Conservation (phyloP, 2,888 invertebrate species). For the Beris chalybata region DNA sequence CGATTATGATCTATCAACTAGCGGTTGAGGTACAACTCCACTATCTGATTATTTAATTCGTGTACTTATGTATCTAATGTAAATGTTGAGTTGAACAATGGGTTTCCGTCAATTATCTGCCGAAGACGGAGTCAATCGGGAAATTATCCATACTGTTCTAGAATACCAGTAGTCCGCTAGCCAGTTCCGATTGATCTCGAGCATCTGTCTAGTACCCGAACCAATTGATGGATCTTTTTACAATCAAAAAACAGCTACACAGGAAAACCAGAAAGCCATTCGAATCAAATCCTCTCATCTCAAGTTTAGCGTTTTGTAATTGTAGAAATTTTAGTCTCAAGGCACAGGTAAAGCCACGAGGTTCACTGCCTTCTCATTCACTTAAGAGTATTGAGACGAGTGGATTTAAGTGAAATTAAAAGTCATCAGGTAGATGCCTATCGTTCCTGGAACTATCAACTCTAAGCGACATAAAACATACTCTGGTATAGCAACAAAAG, state of each 20-base stretch:
- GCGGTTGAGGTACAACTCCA: no score
- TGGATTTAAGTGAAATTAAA: constrained; percentile 26
- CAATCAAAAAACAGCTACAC: constrained; percentile 8
- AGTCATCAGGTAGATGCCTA: constrained; percentile 30
- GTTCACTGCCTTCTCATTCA: constrained; percentile 22
- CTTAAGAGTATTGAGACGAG: constrained; percentile 11
- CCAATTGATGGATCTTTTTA: constrained; percentile 2
- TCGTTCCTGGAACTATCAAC: constrained; percentile 29
- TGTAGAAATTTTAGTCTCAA: constrained; percentile 12
- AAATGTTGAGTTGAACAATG: no score
- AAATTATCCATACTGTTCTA: constrained; percentile 12
- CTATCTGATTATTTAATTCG: no score
- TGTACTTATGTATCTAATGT: no score
- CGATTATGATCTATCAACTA: no score
- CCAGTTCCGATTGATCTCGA: constrained; percentile 24
- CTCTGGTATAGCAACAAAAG: no score
- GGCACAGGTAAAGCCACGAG: no score
- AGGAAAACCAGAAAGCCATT: constrained; percentile 24
- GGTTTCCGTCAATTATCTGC: constrained; percentile 13
- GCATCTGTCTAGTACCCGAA: not conserved
- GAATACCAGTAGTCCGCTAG: constrained; percentile 27
- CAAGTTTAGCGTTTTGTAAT: constrained; percentile 3
- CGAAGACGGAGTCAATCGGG: constrained; percentile 6
- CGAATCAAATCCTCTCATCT: constrained; percentile 21
- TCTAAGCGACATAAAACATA: not conserved